phyloP scores from a whole-genome alignment of 2,113 vertebrate species.

The Stegastes partitus region DNA sequence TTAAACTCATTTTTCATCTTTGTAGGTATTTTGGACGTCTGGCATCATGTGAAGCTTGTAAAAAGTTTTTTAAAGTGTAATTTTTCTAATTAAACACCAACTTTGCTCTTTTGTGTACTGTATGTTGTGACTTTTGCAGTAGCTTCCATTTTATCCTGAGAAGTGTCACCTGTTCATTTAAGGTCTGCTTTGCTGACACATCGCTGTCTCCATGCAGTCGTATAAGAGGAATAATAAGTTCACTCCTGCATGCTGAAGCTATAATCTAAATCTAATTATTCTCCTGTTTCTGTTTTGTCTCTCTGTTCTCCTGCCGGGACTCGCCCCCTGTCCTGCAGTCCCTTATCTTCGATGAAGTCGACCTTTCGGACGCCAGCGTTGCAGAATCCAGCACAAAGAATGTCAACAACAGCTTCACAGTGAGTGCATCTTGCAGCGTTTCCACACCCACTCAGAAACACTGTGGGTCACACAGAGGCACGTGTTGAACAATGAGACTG shows the following conservation, averaged over 20 bases:
- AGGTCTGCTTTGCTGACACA: constrained; percentile 49
- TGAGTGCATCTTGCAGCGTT: constrained; percentile 79
- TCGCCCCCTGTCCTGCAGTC: constrained; percentile 85
- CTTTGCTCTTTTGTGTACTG: too few relatives aligned
- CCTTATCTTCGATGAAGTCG: constrained; percentile 99
- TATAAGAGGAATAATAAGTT: constrained; percentile 9
- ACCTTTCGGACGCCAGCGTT: constrained; percentile 98
- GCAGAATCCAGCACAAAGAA: constrained; percentile 99
- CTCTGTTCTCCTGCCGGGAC: constrained; percentile 4
- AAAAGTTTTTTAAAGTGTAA: too few relatives aligned
- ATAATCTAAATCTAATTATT: constrained; percentile 8
- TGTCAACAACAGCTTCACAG: constrained; percentile 99
- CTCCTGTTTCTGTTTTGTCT: constrained; percentile 14
- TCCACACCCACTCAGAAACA: not conserved
- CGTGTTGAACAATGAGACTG: not conserved
- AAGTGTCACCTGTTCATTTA: constrained; percentile 27
- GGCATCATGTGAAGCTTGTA: too few relatives aligned
- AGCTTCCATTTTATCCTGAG: constrained; percentile 35
- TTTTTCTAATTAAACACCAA: too few relatives aligned
- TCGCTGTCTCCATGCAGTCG: constrained; percentile 1
- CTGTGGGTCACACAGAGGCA: not conserved
- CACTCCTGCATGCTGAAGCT: too few relatives aligned
- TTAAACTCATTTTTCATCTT: too few relatives aligned
- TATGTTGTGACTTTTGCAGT: not conserved
- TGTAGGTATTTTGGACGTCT: too few relatives aligned